Percentiles rank a stretch among this genome's conserved stretches.
Evolutionary conservation across 2,113 vertebrate genomes (phyloP).

Genomic region (Neodontobutis hainanensis): DNA sequence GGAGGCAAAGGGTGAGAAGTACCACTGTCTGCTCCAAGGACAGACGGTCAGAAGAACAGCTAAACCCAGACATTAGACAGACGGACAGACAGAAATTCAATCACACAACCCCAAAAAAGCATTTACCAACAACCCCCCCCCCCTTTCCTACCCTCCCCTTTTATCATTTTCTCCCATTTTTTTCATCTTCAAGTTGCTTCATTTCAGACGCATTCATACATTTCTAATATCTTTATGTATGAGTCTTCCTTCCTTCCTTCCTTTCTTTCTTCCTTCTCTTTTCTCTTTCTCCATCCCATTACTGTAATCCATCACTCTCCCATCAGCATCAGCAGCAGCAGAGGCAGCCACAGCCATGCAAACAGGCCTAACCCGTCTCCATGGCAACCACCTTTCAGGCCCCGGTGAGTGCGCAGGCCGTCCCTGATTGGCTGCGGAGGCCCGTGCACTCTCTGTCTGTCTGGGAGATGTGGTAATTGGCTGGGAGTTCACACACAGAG

Average conservation of each 20-base stretch:
- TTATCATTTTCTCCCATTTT: constrained; percentile 66
- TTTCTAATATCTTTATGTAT: constrained; percentile 80
- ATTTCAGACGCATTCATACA: constrained; percentile 78
- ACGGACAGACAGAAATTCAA: constrained; percentile 52
- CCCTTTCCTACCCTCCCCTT: constrained; percentile 27
- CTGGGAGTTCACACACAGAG: constrained; percentile 79
- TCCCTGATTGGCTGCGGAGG: constrained; percentile 80
- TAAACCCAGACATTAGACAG: constrained; percentile 50
- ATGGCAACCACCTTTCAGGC: constrained; percentile 84
- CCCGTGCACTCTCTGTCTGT: constrained; percentile 77
- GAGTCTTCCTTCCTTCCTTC: constrained; percentile 51
- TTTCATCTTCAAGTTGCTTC: constrained; percentile 67
- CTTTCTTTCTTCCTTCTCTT: not conserved
- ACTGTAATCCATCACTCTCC: constrained; percentile 83
- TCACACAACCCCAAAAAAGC: constrained; percentile 31
- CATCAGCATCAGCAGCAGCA: constrained; percentile 69
- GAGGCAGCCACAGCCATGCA: constrained; percentile 65
- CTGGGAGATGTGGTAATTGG: constrained; percentile 86
- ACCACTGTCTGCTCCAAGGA: constrained; percentile 61
- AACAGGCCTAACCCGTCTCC: constrained; percentile 83
- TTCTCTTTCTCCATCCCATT: constrained; percentile 75
- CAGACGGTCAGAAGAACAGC: constrained; percentile 60
- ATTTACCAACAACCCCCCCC: constrained; percentile 9
- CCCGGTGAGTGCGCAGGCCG: constrained; percentile 76
- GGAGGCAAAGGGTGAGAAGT: constrained; percentile 58